Percentiles rank a stretch among this genome's conserved stretches.
These are phyloP conservation scores for Odiellus spinosus DNA, from an alignment of 2,888 invertebrate genomes.

Conservation along the genomic window DNA sequence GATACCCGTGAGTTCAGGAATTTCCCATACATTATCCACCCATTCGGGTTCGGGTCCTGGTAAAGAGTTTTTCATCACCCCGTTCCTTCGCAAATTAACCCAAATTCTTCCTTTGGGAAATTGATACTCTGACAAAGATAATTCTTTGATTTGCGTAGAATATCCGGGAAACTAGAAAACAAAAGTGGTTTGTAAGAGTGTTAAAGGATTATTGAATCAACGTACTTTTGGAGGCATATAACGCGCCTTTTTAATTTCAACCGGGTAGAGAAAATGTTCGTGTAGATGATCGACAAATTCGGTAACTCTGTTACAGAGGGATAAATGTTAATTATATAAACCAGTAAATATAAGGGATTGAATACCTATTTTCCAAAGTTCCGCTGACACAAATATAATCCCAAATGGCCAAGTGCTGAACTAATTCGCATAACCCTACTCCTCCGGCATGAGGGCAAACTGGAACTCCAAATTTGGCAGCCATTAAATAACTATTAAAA, in stretches of 20 bases:
- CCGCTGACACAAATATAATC: constrained; percentile 59
- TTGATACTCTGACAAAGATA: constrained; percentile 47
- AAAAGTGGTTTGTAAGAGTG: background rate
- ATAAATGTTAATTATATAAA: no score
- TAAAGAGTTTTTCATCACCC: constrained; percentile 15
- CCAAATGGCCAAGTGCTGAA: constrained; percentile 79
- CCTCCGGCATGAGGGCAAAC: constrained; percentile 93
- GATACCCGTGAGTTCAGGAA: no score
- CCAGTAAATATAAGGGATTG: no score
- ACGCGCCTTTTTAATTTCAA: constrained; percentile 47
- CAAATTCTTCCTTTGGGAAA: constrained; percentile 67
- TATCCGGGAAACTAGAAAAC: constrained; percentile 50
- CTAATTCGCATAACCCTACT: constrained; percentile 81
- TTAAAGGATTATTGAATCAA: constrained; percentile 3
- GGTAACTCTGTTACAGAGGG: constrained; percentile 41
- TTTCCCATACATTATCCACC: background rate
- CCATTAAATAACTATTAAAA: constrained; percentile 81
- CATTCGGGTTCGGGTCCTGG: background rate
- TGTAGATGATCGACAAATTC: constrained; percentile 83
- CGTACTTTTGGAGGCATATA: constrained; percentile 59
- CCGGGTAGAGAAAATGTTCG: constrained; percentile 65
- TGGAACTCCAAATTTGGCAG: constrained; percentile 65
- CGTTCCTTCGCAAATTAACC: constrained; percentile 36
- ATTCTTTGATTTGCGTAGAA: constrained; percentile 56
- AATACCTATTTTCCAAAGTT: constrained; percentile 43